Percentiles rank a stretch among this genome's conserved stretches.
phyloP scores from a whole-genome alignment of 2,888 invertebrate genomes.

The Diarsia dahlii region DNA sequence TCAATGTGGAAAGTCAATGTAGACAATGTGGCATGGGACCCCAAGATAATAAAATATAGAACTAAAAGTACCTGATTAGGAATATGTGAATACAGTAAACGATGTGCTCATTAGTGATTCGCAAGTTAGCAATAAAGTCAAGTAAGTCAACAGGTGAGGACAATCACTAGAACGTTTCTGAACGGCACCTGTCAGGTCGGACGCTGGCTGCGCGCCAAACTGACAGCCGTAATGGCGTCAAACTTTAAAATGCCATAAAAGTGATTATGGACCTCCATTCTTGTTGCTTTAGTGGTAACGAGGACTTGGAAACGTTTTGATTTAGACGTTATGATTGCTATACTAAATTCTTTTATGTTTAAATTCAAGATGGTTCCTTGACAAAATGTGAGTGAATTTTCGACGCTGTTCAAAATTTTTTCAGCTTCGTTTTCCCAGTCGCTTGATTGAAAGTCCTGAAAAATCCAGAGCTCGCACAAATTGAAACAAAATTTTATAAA shows the following conservation, averaged over 20 bases:
- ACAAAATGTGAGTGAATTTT: neutral
- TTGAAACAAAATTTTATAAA: constrained; percentile 17
- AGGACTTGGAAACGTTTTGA: constrained; percentile 3
- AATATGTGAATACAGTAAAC: constrained; percentile 4
- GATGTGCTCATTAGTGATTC: constrained; percentile 48
- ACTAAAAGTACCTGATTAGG: neutral
- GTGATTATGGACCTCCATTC: constrained; percentile 55
- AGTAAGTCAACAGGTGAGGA: constrained; percentile 77
- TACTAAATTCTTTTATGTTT: neutral
- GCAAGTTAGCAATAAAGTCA: constrained; percentile 57
- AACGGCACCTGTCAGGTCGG: constrained; percentile 64
- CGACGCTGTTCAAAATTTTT: neutral
- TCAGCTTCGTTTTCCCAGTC: neutral
- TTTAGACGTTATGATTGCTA: neutral
- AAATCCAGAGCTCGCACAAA: constrained; percentile 4
- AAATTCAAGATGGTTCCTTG: neutral
- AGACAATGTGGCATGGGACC: neutral
- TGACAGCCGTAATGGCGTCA: constrained; percentile 72
- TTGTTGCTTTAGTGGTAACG: constrained; percentile 31
- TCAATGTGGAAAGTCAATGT: neutral
- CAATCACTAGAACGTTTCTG: constrained; percentile 63
- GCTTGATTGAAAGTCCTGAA: neutral
- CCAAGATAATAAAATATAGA: neutral
- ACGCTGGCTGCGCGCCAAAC: constrained; percentile 78
- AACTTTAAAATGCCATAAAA: constrained; percentile 59